Conservation (phyloP, 2,888 invertebrate species). For the Acholoe squamosa region DNA sequence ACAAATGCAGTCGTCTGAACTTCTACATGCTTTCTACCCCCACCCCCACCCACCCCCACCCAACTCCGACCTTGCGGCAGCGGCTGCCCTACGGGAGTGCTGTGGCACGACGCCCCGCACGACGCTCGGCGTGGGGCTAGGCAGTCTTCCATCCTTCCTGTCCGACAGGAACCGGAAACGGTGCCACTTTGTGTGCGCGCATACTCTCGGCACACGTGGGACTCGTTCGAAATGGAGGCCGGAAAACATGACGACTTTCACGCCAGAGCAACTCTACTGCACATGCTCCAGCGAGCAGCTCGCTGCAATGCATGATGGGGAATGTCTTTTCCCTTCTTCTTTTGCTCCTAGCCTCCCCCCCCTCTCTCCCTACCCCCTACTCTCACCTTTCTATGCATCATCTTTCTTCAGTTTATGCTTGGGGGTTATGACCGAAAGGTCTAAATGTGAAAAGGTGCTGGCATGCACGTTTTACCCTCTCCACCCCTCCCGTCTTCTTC, state of each 20-base stretch:
- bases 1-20: neutral
- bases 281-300: conserved; percentile 2
- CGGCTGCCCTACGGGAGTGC: neutral
- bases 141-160: neutral
- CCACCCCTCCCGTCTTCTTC: neutral
- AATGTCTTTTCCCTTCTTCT: neutral
- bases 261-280: neutral
- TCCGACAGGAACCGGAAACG: conserved; percentile 42
- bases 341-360: neutral
- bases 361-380: neutral
- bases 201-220: conserved; percentile 34
- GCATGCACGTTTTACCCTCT: conserved; percentile 6
- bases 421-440: neutral
- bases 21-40: neutral
- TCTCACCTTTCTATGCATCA: neutral
- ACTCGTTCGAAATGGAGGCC: neutral
- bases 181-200: conserved; percentile 26
- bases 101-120: neutral
- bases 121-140: neutral
- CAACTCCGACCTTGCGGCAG: neutral
- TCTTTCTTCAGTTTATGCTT: neutral
- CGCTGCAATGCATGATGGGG: conserved; percentile 18
- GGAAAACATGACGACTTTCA: neutral
- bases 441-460: conserved; percentile 27
- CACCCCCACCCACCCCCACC: neutral